phyloP scores from a whole-genome alignment of 2,797 vertebrate genomes.

The Galagoides demidoff region DNA sequence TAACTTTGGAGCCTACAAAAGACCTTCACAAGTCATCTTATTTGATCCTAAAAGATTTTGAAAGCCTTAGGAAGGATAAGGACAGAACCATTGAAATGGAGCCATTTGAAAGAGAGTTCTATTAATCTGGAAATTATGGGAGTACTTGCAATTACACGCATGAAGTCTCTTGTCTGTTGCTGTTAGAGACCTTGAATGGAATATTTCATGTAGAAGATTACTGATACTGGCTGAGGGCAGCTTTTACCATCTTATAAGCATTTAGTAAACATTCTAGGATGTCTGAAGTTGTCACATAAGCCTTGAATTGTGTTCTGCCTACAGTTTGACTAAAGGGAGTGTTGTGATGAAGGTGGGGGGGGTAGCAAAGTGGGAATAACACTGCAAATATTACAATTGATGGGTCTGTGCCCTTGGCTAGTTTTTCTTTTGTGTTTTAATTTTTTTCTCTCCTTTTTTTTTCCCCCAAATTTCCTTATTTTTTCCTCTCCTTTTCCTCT shows the following conservation, averaged over 20 bases:
- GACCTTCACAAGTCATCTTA: background rate
- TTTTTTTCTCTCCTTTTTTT: background rate
- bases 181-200: background rate
- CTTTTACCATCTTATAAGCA: background rate
- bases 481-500: slow-evolving; percentile 27
- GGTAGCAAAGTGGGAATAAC: background rate
- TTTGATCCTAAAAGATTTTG: slow-evolving; percentile 63
- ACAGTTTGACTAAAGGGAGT: background rate
- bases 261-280: slow-evolving; percentile 13
- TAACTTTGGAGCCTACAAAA: slow-evolving; percentile 1
- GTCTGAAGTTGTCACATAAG: background rate
- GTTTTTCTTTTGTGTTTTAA: background rate
- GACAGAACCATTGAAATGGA: background rate
- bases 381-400: background rate
- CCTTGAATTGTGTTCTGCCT: background rate
- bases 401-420: background rate
- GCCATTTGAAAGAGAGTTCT: background rate
- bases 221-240: background rate
- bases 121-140: background rate
- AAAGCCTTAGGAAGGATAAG: slow-evolving; percentile 45
- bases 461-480: background rate
- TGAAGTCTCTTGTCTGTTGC: slow-evolving; percentile 29
- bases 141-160: slow-evolving; percentile 24
- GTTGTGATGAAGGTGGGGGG: background rate
- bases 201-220: background rate